phyloP scores from a whole-genome alignment of 2,888 invertebrate genomes.

The Eupithecia tripunctaria region DNA sequence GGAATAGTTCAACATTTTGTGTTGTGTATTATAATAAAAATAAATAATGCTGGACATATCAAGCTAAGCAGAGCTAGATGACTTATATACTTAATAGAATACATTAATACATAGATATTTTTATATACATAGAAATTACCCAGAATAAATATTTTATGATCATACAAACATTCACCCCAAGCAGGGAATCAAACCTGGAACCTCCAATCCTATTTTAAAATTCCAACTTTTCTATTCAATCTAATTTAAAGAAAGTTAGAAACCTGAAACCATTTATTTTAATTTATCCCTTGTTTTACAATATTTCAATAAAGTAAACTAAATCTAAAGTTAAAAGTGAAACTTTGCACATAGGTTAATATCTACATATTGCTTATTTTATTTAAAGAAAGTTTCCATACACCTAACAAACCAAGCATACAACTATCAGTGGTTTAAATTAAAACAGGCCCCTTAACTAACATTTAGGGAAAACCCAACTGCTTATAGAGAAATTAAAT shows the following conservation, averaged over 20 bases:
- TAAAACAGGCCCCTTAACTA: slow-evolving; percentile 11
- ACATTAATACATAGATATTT: not conserved
- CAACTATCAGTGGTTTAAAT: slow-evolving; percentile 19
- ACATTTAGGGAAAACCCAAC: slow-evolving; percentile 22
- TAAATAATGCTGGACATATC: no score
- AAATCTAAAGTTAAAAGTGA: not conserved
- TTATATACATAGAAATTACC: not conserved
- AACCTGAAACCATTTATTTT: not conserved
- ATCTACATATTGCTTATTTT: not conserved
- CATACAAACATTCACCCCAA: no score
- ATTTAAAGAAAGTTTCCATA: not conserved
- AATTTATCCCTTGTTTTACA: not conserved
- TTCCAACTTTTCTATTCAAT: no score
- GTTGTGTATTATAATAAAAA: no score
- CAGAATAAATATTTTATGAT: no score
- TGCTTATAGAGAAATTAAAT: slow-evolving; percentile 24
- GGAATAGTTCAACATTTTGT: not conserved
- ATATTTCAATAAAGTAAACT: not conserved
- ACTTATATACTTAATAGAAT: not conserved
- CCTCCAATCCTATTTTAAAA: no score
- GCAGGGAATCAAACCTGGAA: no score
- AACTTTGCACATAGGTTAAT: not conserved
- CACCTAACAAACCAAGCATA: not conserved
- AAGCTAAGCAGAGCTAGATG: no score
- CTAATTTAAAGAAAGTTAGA: not conserved